Evolutionary conservation across 2,113 vertebrate genomes (phyloP), one percentile per base, ranked within the genome.

Genomic region (Peucedramus taeniatus): DNA sequence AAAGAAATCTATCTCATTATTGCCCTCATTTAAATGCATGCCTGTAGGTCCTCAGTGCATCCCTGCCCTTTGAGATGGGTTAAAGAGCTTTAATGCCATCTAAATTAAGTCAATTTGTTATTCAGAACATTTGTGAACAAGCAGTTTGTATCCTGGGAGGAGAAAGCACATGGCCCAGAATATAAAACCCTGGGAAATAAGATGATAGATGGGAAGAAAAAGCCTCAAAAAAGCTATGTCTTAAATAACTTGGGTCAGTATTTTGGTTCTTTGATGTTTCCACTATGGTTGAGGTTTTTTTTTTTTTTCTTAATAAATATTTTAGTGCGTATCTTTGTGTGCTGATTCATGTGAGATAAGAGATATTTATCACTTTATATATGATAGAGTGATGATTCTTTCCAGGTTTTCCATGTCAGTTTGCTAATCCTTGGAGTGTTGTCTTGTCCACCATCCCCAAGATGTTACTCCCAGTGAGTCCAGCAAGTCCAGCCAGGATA

Each of bases 81-180:
- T 79, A 69, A 70, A 70, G 66, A 79, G 44, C 60, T 37, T 66
- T 76, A 85, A 83, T 90, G 70, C 75, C 75, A 89, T 72, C 90
- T 93, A 77, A 95, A 94, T 92, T 87, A 96, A 96, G 80, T 64
- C 81, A 49, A 78, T 78, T 61, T 44, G 69, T 78, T 90, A 69
- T 76, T 96, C 76, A 56, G 74, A 68, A 69, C 69, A 94, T 85
- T 72, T 69, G 65, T 56, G 47, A 97, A 63, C 91, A 65, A 96
- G 96, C 57, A 79, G 61, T 95, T 89, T 84, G 40, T 31, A 79
- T 78, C 71, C 88, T 65, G 51, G 72, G 50, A 95, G 49, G 35
- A 94, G 95, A 91, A 94, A n/a, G 61, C 19, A 76, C 1, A 3
- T 12, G 47, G 17, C 71, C 22, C 9, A n/a, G 65, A 88, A 77